Percentiles rank a stretch among this genome's conserved stretches.
phyloP scores from a whole-genome alignment of 2,888 invertebrate species.

The Lycocerus yunnanus region DNA sequence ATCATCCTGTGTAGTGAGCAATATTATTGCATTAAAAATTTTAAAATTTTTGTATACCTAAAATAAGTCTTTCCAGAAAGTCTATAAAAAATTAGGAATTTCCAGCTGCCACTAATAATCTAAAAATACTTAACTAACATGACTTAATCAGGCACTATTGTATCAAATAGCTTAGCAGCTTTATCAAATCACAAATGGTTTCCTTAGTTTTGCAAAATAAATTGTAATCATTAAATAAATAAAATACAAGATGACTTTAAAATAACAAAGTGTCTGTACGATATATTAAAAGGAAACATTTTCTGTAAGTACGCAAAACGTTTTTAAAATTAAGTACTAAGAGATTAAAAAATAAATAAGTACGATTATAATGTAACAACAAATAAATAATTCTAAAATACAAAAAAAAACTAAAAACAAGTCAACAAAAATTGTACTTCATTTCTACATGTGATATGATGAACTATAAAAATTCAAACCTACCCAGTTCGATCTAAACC shows the following conservation, averaged over 20 bases:
- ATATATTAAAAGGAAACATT: not conserved
- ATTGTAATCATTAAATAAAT: not conserved
- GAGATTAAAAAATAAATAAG: not conserved
- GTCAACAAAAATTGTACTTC: not conserved
- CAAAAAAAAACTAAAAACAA: not conserved
- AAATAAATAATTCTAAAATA: not conserved
- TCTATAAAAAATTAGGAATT: not conserved
- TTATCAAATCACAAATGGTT: conserved; percentile 6
- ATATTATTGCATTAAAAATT: not conserved
- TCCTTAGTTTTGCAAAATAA: not conserved
- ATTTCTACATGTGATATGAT: conserved; percentile 6
- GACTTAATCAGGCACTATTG: conserved; percentile 10
- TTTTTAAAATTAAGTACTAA: not conserved
- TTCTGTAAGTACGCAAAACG: not conserved
- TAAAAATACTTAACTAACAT: not conserved
- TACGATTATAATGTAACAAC: not conserved
- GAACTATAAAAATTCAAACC: not conserved
- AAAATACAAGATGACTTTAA: not conserved
- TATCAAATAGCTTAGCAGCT: conserved; percentile 12
- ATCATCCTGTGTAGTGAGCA: not conserved
- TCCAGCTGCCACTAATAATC: not conserved
- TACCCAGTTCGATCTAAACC: not conserved
- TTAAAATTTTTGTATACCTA: not conserved
- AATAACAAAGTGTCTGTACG: not conserved
- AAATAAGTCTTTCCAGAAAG: not conserved